Percentiles rank a stretch among this genome's conserved stretches.
These are phyloP conservation scores for Alosa sapidissima DNA, from an alignment of 2,797 vertebrate genomes.

Conservation along the genomic window DNA sequence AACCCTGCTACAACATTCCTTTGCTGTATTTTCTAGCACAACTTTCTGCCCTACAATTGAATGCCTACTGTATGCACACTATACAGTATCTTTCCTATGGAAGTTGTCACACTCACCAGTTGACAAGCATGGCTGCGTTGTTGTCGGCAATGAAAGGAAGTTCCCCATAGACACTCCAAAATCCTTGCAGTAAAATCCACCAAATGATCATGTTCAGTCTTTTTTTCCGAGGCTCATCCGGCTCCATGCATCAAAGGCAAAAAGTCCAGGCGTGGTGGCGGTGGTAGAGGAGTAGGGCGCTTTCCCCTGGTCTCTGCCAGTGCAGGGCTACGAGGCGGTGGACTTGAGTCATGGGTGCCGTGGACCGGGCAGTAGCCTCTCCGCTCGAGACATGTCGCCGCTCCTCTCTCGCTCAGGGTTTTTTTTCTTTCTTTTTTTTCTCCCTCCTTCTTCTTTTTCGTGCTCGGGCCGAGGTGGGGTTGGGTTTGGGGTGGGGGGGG, in stretches of 20 bases:
- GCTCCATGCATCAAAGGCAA: constrained; percentile 53
- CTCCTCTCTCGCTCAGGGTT: background rate
- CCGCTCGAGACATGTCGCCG: background rate
- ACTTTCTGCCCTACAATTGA: background rate
- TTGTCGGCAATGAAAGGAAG: constrained; percentile 92
- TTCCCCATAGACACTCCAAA: constrained; percentile 82
- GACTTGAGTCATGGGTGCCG: constrained; percentile 32
- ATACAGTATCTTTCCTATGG: background rate
- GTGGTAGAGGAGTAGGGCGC: background rate
- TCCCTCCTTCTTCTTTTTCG: background rate
- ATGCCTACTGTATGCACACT: background rate
- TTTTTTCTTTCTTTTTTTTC: background rate
- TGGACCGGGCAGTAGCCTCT: background rate
- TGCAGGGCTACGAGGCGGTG: background rate
- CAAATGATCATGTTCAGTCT: constrained; percentile 74
- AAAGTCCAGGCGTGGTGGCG: constrained; percentile 53
- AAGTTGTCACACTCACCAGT: constrained; percentile 84
- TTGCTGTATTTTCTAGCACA: background rate
- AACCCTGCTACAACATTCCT: background rate
- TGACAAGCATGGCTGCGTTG: constrained; percentile 89
- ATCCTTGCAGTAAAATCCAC: constrained; percentile 82
- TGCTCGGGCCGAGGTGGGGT: background rate
- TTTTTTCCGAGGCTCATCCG: constrained; percentile 57
- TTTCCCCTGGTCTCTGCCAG: background rate
- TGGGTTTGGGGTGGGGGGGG: background rate